Conservation (phyloP, 2,888 invertebrate genomes). For the Apeira syringaria region DNA sequence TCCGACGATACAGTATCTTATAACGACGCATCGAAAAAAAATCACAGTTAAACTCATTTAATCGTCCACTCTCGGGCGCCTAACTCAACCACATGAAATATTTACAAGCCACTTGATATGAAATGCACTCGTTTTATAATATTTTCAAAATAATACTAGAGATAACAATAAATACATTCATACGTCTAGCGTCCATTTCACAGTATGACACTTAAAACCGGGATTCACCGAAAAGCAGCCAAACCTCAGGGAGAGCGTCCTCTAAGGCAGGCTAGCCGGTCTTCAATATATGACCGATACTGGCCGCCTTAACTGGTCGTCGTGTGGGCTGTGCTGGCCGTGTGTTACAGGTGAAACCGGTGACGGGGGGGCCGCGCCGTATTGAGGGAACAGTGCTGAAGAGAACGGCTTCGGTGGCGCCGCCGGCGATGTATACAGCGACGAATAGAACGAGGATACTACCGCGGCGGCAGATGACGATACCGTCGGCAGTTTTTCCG, state of each 20-base stretch:
- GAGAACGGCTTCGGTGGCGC: constrained; percentile 79
- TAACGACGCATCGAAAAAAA: constrained; percentile 67
- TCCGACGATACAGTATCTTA: constrained; percentile 57
- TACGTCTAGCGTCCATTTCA: constrained; percentile 45
- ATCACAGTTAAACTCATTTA: constrained; percentile 75
- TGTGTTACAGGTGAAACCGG: constrained; percentile 74
- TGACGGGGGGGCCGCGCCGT: constrained; percentile 72
- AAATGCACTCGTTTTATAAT: constrained; percentile 57
- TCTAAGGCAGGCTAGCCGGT: constrained; percentile 74
- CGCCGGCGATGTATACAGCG: constrained; percentile 84
- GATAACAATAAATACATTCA: constrained; percentile 70
- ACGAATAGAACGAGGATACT: constrained; percentile 87
- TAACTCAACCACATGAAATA: constrained; percentile 54
- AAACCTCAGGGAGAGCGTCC: constrained; percentile 49
- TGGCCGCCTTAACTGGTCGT: constrained; percentile 86
- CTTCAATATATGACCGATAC: constrained; percentile 89
- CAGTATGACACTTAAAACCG: constrained; percentile 53
- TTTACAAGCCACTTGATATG: constrained; percentile 75
- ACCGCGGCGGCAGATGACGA: constrained; percentile 83
- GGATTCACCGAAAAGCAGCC: constrained; percentile 41
- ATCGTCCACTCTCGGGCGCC: constrained; percentile 37
- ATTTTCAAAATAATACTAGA: constrained; percentile 49
- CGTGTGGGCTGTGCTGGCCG: constrained; percentile 76
- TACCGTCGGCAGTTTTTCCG: constrained; percentile 73
- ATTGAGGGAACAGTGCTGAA: constrained; percentile 80